Evolutionary conservation across 2,888 invertebrate species (phyloP).

Genomic region (Nycteola revayana): DNA sequence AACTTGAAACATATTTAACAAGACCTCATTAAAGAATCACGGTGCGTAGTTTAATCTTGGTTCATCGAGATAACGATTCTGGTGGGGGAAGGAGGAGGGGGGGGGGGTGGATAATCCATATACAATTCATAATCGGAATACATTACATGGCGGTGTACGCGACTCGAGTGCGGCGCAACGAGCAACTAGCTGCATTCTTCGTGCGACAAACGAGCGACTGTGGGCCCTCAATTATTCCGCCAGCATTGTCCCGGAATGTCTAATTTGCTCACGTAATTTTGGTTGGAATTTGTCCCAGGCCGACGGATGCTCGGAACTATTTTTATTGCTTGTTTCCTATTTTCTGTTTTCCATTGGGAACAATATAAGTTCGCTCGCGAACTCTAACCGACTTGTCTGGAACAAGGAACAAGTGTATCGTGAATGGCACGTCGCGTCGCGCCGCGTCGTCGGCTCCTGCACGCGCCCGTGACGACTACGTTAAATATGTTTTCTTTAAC

Average conservation of each 20-base stretch:
- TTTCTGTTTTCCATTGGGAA: conserved; percentile 65
- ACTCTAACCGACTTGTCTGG: conserved; percentile 65
- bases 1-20: too few relatives aligned
- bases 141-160: conserved; percentile 24
- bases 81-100: conserved; percentile 18
- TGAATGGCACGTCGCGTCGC: conserved; percentile 63
- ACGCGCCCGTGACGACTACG: conserved; percentile 30
- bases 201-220: conserved; percentile 51
- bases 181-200: conserved; percentile 45
- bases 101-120: conserved; percentile 26
- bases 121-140: conserved; percentile 36
- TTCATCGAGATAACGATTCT: conserved; percentile 5
- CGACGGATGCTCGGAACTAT: conserved; percentile 72
- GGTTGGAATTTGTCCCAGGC: conserved; percentile 72
- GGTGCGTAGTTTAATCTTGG: conserved; percentile 19
- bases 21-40: too few relatives aligned
- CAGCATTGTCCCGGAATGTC: conserved; percentile 75
- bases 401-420: conserved; percentile 66
- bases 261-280: conserved; percentile 81
- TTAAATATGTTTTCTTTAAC: conserved; percentile 50
- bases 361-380: conserved; percentile 70
- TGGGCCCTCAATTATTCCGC: conserved; percentile 70
- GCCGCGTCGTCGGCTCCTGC: conserved; percentile 18
- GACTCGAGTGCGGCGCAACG: conserved; percentile 24
- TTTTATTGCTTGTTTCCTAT: conserved; percentile 81